Percentiles rank a stretch among this genome's conserved stretches.
These are phyloP conservation scores for Luidia sarsii DNA, from an alignment of 53 echinoderm and acorn worm species.

Conservation along the genomic window DNA sequence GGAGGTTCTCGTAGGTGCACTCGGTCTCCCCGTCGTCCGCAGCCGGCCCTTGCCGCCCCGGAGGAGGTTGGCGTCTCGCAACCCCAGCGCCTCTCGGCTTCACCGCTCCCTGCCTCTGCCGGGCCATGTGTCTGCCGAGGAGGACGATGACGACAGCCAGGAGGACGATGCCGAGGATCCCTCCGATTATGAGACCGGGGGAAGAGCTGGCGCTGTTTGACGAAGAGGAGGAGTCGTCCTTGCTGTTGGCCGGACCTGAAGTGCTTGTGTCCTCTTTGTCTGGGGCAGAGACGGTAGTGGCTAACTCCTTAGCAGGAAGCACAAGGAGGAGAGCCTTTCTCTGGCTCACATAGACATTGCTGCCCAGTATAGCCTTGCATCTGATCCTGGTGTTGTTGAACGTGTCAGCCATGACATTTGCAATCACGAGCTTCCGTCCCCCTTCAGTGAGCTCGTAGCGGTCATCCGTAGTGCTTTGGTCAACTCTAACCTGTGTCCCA, in stretches of 20 bases:
- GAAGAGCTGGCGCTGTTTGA: neutral
- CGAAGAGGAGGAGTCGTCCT: too few species aligned
- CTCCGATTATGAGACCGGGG: neutral
- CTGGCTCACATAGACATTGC: too few species aligned
- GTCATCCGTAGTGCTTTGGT: neutral
- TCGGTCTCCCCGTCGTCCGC: neutral
- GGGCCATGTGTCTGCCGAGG: neutral
- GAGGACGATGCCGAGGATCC: neutral
- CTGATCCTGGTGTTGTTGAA: neutral
- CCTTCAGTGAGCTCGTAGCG: neutral
- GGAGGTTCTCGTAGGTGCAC: neutral
- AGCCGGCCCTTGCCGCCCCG: too few species aligned
- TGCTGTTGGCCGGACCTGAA: too few species aligned
- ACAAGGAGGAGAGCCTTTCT: too few species aligned
- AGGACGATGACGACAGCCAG: neutral
- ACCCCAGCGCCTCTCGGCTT: neutral
- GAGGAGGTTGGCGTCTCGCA: too few species aligned
- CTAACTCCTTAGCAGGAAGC: too few species aligned
- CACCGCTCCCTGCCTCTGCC: neutral
- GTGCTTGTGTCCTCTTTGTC: too few species aligned
- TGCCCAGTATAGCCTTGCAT: neutral
- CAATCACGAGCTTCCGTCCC: neutral
- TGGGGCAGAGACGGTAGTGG: too few species aligned
- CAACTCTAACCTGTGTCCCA: neutral
- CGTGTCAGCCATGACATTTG: neutral